Conservation (phyloP, 2,113 vertebrate genomes). For the Sceloporus undulatus region DNA sequence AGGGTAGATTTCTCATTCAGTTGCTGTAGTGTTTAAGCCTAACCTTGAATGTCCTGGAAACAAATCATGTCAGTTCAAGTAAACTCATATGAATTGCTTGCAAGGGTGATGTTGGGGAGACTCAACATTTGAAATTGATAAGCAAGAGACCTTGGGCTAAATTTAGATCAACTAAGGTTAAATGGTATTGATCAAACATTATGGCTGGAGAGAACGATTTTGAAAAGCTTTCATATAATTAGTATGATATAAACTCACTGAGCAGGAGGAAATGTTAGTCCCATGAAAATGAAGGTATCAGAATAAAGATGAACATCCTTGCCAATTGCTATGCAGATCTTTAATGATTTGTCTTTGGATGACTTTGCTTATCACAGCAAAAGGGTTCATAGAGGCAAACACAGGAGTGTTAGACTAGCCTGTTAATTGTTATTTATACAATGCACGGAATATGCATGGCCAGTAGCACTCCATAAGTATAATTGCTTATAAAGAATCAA, state of each 20-base stretch:
- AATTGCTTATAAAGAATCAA: background rate
- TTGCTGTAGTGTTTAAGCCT: slow-evolving; percentile 18
- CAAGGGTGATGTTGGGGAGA: slow-evolving; percentile 46
- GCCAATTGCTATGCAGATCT: slow-evolving; percentile 58
- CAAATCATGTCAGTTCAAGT: slow-evolving; percentile 51
- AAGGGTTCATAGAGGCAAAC: slow-evolving; percentile 21
- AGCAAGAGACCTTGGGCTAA: slow-evolving; percentile 64
- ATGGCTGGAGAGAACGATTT: slow-evolving; percentile 53
- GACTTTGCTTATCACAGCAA: slow-evolving; percentile 40
- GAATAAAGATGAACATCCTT: slow-evolving; percentile 51
- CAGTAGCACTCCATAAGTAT: background rate
- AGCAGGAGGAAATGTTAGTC: slow-evolving; percentile 48
- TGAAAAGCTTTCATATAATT: slow-evolving; percentile 63
- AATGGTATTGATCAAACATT: slow-evolving; percentile 68
- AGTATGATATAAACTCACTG: slow-evolving; percentile 55
- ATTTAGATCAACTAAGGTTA: slow-evolving; percentile 68
- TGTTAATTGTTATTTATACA: slow-evolving; percentile 38
- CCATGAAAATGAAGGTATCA: slow-evolving; percentile 46
- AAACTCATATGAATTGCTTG: slow-evolving; percentile 37
- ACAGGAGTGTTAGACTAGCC: slow-evolving; percentile 19
- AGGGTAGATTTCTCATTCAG: slow-evolving; percentile 3
- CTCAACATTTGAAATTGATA: slow-evolving; percentile 56
- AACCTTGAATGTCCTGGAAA: slow-evolving; percentile 49
- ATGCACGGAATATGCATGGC: background rate
- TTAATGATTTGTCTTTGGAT: slow-evolving; percentile 60